phyloP scores from a whole-genome alignment of 2,888 invertebrate species.

The Epsilonema sp. region DNA sequence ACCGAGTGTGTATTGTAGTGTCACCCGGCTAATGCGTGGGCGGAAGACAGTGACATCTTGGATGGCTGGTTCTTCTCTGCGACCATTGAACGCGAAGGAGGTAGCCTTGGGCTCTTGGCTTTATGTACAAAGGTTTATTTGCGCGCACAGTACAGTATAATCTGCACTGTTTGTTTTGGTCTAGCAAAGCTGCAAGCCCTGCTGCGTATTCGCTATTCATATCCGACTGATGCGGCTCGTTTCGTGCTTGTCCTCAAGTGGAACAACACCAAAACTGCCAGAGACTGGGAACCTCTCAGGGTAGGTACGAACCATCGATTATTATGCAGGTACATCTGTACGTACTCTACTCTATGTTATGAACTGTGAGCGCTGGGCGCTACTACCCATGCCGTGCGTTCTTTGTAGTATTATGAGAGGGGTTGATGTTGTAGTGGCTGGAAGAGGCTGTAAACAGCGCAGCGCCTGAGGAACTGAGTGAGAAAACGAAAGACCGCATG shows the following conservation, averaged over 20 bases:
- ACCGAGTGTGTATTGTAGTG: background rate
- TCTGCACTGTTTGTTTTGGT: too few species aligned
- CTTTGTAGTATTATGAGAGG: too few species aligned
- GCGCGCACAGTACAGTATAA: too few species aligned
- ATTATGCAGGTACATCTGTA: too few species aligned
- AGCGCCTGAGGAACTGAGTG: background rate
- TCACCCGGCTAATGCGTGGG: background rate
- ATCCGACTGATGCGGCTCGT: slow-evolving; percentile 54
- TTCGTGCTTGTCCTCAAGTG: background rate
- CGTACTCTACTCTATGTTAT: too few species aligned
- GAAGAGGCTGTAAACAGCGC: background rate
- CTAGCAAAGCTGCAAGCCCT: slow-evolving; percentile 52
- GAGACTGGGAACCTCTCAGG: background rate
- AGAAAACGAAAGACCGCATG: background rate
- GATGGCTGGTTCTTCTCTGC: slow-evolving; percentile 54
- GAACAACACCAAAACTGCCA: background rate
- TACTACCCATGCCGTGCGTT: too few species aligned
- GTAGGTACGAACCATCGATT: too few species aligned
- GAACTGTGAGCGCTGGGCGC: too few species aligned
- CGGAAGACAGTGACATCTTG: slow-evolving; percentile 1
- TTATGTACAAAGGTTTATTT: too few species aligned
- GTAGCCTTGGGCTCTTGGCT: too few species aligned
- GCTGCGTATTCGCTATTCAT: slow-evolving; percentile 58
- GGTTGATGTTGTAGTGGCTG: background rate
- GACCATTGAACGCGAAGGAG: slow-evolving; percentile 28